Evolutionary conservation across 2,888 invertebrate species (phyloP).

Genomic region (Stenodema calcarata): DNA sequence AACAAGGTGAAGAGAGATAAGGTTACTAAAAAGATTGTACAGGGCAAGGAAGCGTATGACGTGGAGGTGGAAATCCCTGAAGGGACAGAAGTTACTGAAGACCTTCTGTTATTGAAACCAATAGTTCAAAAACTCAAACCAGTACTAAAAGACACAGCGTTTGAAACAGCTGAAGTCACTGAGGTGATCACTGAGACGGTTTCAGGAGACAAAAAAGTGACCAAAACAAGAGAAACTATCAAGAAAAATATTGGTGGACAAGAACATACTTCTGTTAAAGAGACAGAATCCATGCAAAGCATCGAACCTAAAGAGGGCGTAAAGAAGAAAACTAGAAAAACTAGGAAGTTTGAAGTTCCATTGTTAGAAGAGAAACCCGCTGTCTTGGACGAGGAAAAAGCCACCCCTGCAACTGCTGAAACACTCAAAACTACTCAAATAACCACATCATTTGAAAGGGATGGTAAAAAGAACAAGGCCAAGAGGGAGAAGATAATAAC

Average conservation of each 20-base stretch:
- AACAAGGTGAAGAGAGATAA: constrained; percentile 62
- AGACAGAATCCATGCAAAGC: neutral
- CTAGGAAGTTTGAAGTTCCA: neutral
- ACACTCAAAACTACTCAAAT: neutral
- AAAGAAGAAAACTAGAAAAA: neutral
- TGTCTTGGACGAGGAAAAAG: neutral
- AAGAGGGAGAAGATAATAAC: constrained; percentile 61
- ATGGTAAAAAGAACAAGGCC: constrained; percentile 62
- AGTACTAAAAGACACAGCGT: neutral
- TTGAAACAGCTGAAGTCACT: constrained; percentile 32
- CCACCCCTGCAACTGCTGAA: neutral
- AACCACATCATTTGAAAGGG: constrained; percentile 52
- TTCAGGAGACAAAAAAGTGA: neutral
- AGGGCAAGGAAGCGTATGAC: constrained; percentile 53
- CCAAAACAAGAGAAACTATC: constrained; percentile 16
- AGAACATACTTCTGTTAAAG: neutral
- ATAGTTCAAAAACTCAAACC: constrained; percentile 28
- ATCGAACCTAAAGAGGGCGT: neutral
- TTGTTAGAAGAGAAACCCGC: neutral
- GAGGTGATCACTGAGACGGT: constrained; percentile 36
- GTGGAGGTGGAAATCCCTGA: constrained; percentile 57
- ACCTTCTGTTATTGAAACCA: neutral
- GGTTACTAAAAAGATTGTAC: constrained; percentile 58
- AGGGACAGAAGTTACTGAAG: constrained; percentile 42
- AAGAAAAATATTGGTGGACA: neutral